A percentile compares a stretch with the other conserved stretches of the same genome.
phyloP scores from a whole-genome alignment of 2,888 invertebrate species.

The Spatulosminthurus flaviceps region DNA sequence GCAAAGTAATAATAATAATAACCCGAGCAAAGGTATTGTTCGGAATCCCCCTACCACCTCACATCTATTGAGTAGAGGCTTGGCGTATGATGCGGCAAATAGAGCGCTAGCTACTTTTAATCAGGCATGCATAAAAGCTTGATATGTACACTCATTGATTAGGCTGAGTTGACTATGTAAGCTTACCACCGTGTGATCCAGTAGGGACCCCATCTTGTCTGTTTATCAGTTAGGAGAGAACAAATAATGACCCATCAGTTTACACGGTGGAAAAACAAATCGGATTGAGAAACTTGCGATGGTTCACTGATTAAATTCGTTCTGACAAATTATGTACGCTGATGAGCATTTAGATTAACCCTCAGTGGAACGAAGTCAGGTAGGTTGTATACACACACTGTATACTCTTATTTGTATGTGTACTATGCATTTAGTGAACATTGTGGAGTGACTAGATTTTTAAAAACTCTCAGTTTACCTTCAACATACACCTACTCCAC shows the following conservation, averaged over 20 bases:
- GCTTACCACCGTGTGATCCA: not conserved
- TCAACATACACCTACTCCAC: no score
- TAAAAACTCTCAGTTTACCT: slow-evolving; percentile 10
- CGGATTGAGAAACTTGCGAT: slow-evolving; percentile 56
- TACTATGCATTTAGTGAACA: no score
- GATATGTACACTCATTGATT: no score
- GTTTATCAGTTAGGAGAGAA: slow-evolving; percentile 27
- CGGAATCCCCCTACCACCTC: not conserved
- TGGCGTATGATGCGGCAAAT: no score
- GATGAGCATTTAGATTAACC: slow-evolving; percentile 62
- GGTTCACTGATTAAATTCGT: slow-evolving; percentile 63
- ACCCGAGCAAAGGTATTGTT: not conserved
- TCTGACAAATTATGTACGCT: slow-evolving; percentile 63
- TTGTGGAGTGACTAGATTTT: not conserved
- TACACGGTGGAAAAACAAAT: slow-evolving; percentile 55
- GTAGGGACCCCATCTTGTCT: not conserved
- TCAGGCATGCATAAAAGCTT: no score
- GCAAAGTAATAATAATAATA: not conserved
- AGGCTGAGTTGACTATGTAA: not conserved
- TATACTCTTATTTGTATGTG: no score
- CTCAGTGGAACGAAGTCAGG: not conserved
- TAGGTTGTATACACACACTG: no score
- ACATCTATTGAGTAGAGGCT: no score
- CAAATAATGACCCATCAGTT: slow-evolving; percentile 52
- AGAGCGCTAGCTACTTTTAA: no score